Conservation (phyloP, 2,797 vertebrate species). For the Betta splendens region DNA sequence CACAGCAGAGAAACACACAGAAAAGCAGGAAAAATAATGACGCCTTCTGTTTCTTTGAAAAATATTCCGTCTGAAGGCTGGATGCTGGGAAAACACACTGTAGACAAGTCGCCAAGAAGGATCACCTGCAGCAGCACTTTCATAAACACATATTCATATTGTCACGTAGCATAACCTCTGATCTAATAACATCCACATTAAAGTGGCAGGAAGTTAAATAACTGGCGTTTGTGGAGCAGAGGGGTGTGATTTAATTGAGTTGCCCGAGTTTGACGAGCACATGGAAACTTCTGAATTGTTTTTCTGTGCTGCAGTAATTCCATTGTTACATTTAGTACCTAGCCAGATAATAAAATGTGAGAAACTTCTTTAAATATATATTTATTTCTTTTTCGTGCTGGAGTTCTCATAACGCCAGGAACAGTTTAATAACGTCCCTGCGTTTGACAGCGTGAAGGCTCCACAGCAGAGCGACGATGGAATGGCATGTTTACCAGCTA, state of each 20-base stretch:
- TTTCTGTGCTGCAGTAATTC: constrained; percentile 17
- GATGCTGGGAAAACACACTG: constrained; percentile 36
- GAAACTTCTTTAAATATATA: constrained; percentile 16
- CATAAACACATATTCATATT: constrained; percentile 65
- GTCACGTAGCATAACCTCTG: constrained; percentile 49
- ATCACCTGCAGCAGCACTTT: constrained; percentile 59
- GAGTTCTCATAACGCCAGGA: constrained; percentile 42
- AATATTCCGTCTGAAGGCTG: constrained; percentile 40
- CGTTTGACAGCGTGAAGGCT: constrained; percentile 52
- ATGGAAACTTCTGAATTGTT: constrained; percentile 29
- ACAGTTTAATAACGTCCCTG: constrained; percentile 30
- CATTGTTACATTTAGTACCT: constrained; percentile 14
- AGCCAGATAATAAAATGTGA: constrained; percentile 38
- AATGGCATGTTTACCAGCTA: constrained; percentile 64
- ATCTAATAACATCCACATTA: constrained; percentile 67
- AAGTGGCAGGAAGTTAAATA: constrained; percentile 57
- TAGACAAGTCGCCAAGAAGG: constrained; percentile 55
- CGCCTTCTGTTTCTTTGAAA: constrained; percentile 42
- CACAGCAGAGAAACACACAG: constrained; percentile 21
- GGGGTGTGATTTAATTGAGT: constrained; percentile 27
- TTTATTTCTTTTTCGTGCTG: background rate
- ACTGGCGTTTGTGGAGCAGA: constrained; percentile 52
- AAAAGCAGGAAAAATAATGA: constrained; percentile 38
- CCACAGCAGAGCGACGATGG: constrained; percentile 52
- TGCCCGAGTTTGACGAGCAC: constrained; percentile 37